Evolutionary conservation across 2,797 vertebrate species (phyloP).

Genomic region (Fratercula arctica): DNA sequence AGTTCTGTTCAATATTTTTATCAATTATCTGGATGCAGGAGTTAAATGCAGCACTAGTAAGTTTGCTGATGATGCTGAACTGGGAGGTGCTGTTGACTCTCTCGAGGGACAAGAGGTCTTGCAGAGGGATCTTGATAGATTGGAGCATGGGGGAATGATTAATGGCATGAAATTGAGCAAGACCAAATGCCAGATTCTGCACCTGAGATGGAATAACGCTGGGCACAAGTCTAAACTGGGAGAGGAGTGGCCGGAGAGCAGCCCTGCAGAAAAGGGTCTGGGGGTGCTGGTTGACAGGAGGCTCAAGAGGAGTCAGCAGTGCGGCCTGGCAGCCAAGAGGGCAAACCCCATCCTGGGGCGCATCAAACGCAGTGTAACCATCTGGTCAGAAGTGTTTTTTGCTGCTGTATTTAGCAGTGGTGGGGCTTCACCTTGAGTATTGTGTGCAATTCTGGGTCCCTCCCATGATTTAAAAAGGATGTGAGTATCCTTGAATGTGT

Average conservation of each 20-base stretch:
- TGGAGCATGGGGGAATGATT: background rate
- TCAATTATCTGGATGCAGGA: background rate
- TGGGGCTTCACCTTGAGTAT: background rate
- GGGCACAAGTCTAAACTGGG: background rate
- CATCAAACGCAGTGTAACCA: background rate
- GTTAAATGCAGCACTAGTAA: background rate
- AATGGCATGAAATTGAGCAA: background rate
- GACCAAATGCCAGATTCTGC: background rate
- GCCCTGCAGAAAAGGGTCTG: background rate
- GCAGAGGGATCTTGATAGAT: too few relatives aligned
- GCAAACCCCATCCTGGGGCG: background rate
- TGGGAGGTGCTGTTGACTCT: background rate
- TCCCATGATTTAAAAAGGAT: background rate
- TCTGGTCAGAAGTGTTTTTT: background rate
- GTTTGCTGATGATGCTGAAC: too few relatives aligned
- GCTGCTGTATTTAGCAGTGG: background rate
- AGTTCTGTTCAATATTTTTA: too few relatives aligned
- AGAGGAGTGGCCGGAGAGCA: background rate
- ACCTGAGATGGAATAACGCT: background rate
- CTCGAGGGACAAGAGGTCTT: background rate
- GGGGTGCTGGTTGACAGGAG: background rate
- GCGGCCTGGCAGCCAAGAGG: background rate
- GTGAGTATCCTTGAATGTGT: background rate
- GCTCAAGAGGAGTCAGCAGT: background rate
- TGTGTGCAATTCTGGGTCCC: too few relatives aligned